A percentile compares a stretch with the other conserved stretches of the same genome.
Evolutionary conservation across 2,113 vertebrate species (phyloP).

Genomic region (Bothrops jararaca): DNA sequence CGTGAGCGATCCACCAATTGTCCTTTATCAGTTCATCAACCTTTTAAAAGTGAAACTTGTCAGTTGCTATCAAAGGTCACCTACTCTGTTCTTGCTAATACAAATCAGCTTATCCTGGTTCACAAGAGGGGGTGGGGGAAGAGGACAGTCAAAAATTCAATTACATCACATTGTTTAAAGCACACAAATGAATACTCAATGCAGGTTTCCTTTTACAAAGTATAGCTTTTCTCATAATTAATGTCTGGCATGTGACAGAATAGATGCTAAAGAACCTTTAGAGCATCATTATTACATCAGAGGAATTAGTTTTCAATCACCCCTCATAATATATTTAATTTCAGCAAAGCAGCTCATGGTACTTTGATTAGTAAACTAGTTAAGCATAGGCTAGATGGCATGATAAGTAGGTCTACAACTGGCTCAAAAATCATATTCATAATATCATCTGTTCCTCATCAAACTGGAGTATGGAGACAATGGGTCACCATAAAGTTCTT

Average conservation of each 20-base stretch:
- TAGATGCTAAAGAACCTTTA: neutral
- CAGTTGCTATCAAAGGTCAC: neutral
- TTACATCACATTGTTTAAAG: neutral
- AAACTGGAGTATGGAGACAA: neutral
- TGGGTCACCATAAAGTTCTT: neutral
- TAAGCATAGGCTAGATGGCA: neutral
- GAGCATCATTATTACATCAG: neutral
- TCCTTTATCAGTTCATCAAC: neutral
- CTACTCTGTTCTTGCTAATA: neutral
- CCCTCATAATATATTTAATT: neutral
- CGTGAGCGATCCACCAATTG: neutral
- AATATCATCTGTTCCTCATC: neutral
- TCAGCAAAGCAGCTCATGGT: neutral
- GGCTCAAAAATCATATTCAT: neutral
- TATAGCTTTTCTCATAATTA: neutral
- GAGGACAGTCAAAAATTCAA: neutral
- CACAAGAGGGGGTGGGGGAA: neutral
- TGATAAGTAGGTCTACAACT: neutral
- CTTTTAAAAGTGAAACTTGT: neutral
- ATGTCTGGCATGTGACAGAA: neutral
- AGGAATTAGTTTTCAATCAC: neutral
- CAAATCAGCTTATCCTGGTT: neutral
- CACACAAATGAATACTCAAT: neutral
- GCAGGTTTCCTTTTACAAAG: neutral
- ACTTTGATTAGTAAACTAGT: neutral